Percentiles rank a stretch among this genome's conserved stretches.
Evolutionary conservation across 92 coral and sea anemone genomes (phyloP).

Genomic region (Actinostola sp.): DNA sequence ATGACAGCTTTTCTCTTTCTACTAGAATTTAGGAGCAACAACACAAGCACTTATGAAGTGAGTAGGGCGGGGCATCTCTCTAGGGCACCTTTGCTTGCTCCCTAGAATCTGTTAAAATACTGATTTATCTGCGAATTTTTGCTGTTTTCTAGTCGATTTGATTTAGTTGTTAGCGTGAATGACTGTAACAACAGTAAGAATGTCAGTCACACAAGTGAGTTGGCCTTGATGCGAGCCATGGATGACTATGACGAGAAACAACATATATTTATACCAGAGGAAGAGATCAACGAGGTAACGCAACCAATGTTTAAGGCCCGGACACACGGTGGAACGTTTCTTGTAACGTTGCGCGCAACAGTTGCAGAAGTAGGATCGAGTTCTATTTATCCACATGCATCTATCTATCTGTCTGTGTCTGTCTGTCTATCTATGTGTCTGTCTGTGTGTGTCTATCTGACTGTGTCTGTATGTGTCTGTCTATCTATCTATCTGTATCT

Average conservation of each 20-base stretch:
- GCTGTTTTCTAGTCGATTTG: conserved; percentile 35
- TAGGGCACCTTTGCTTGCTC: too few relatives aligned
- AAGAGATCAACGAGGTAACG: conserved; percentile 14
- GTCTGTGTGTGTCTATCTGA: too few relatives aligned
- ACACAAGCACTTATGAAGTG: conserved; percentile 1
- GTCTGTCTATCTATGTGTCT: too few relatives aligned
- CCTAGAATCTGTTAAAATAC: too few relatives aligned
- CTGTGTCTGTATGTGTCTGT: too few relatives aligned
- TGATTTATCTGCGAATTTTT: neutral
- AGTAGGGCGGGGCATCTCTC: neutral
- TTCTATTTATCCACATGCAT: too few relatives aligned
- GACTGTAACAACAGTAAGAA: conserved; percentile 11
- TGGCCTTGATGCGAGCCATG: conserved; percentile 26
- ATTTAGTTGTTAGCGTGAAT: conserved; percentile 38
- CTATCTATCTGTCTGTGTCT: too few relatives aligned
- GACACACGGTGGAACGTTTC: too few relatives aligned
- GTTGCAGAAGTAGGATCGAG: too few relatives aligned
- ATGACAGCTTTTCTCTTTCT: too few relatives aligned
- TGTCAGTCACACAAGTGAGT: neutral
- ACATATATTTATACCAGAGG: conserved; percentile 11
- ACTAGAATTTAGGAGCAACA: conserved; percentile 5
- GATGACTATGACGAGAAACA: conserved; percentile 11
- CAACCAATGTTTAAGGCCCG: neutral
- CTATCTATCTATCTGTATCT: too few relatives aligned
- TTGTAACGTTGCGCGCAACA: too few relatives aligned